Percentiles rank a stretch among this genome's conserved stretches.
phyloP scores from a whole-genome alignment of 2,797 vertebrate species.

The Cryptoprocta ferox region DNA sequence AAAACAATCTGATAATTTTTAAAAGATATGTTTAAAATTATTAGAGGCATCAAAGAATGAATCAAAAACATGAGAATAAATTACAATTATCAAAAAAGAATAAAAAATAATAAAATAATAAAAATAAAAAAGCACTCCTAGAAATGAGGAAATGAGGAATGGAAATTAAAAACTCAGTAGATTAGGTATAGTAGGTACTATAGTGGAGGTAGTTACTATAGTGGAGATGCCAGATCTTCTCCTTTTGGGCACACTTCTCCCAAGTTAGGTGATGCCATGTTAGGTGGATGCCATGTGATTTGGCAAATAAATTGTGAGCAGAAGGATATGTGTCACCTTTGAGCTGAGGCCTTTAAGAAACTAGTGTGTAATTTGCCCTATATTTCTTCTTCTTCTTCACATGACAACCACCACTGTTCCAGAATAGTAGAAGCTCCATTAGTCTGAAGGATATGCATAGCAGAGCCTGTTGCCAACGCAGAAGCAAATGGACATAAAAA shows the following conservation, averaged over 20 bases:
- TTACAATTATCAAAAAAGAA: not conserved
- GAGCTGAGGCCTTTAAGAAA: not conserved
- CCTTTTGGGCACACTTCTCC: not conserved
- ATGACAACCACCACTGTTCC: not conserved
- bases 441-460: not conserved
- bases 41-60: not conserved
- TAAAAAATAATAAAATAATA: not conserved
- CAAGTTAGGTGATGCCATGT: not conserved
- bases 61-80: not conserved
- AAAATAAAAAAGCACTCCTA: not conserved
- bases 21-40: not conserved
- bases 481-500: not conserved
- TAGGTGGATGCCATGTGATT: not conserved
- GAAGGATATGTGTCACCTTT: not conserved
- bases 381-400: not conserved
- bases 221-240: not conserved
- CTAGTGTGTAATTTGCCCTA: accelerated
- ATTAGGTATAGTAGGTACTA: not conserved
- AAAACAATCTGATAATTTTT: not conserved
- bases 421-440: not conserved
- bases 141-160: not conserved
- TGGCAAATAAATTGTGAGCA: not conserved
- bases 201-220: not conserved
- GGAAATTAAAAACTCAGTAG: not conserved
- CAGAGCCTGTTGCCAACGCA: not conserved